phyloP scores from a whole-genome alignment of 2,797 vertebrate species.

The Orientallactaga sibirica region DNA sequence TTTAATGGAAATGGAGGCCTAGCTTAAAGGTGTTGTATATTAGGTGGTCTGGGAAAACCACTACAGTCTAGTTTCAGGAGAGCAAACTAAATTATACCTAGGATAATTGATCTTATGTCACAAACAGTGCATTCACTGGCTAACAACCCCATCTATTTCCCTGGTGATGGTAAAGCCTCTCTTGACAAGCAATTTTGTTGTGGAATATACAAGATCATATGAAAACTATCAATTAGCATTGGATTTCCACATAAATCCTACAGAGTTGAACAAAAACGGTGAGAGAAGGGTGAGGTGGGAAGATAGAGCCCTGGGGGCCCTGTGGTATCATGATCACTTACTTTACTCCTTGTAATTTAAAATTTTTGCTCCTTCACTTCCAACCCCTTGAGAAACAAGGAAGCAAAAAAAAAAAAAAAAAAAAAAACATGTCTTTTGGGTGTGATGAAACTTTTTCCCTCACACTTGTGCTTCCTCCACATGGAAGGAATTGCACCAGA shows the following conservation, averaged over 20 bases:
- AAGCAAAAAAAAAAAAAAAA: not conserved
- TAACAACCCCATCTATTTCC: slow-evolving; percentile 37
- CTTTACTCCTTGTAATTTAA: not conserved
- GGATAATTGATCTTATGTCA: slow-evolving; percentile 65
- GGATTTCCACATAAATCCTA: slow-evolving; percentile 11
- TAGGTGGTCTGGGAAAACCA: slow-evolving; percentile 49
- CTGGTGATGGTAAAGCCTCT: slow-evolving; percentile 48
- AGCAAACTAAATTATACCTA: slow-evolving; percentile 49
- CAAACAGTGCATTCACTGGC: not conserved
- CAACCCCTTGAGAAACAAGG: not conserved
- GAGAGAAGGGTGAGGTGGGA: not conserved
- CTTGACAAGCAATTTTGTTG: slow-evolving; percentile 62
- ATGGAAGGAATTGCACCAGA: fast-evolving
- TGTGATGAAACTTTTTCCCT: not conserved
- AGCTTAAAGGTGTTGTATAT: not conserved
- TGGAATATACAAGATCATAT: not conserved
- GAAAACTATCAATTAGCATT: slow-evolving; percentile 59
- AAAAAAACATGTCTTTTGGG: not conserved
- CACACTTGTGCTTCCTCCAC: not conserved
- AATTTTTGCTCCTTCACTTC: not conserved
- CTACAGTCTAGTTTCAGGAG: slow-evolving; percentile 22
- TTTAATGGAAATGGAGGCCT: slow-evolving; percentile 25
- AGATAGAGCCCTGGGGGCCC: not conserved
- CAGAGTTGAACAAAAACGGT: slow-evolving; percentile 8
- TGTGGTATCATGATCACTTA: no score